Evolutionary conservation across 1,140 invertebrate genomes (phyloP), one percentile per base, ranked within the genome.

Genomic region (Apis cerana): DNA sequence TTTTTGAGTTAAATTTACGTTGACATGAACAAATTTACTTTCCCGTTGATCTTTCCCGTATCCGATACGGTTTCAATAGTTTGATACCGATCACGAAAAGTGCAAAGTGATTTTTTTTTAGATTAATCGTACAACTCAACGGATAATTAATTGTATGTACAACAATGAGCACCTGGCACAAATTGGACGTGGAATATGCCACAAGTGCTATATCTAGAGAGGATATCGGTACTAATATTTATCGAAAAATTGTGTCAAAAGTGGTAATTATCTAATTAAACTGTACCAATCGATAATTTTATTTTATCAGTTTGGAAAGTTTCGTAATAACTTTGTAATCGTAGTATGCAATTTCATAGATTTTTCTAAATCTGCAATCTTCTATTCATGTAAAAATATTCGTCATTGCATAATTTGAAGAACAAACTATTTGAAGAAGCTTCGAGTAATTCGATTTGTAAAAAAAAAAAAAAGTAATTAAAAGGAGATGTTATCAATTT

Each of bases 151-250:
- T 15, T 0, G 75, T 43, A 3, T 68, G 8, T 3, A 27, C 56
- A 11, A 88, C n/a, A 52, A 96, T 96, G 96, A 96, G 95, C 92
- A 95, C 95, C 65, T 96, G 96, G 96, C 95, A 95, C 59, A 95
- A 95, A 82, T 91, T 96, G 83, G 95, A 95, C 83, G 95, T 96
- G 72, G 96, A 96, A 87, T 94, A 95, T 72, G 95, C 95, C 5
- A 93, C 95, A 7, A 94, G 93, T 27, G 95, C 95, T 17, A 95
- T 96, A 85, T 95, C 95, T 13, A 94, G 95, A 75, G 96, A 96
- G 90, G 96, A 96, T 89, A 84, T 95, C 86, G 93, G 93, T 62
- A 91, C 91, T 75, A 96, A 94, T 89, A 94, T 95, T 85, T 92
- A 95, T 43, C 92, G 94, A 81, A 70, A 58, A 1, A 48, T 68